phyloP scores from a whole-genome alignment of 2,888 invertebrate species.

The Prosapia bicincta region DNA sequence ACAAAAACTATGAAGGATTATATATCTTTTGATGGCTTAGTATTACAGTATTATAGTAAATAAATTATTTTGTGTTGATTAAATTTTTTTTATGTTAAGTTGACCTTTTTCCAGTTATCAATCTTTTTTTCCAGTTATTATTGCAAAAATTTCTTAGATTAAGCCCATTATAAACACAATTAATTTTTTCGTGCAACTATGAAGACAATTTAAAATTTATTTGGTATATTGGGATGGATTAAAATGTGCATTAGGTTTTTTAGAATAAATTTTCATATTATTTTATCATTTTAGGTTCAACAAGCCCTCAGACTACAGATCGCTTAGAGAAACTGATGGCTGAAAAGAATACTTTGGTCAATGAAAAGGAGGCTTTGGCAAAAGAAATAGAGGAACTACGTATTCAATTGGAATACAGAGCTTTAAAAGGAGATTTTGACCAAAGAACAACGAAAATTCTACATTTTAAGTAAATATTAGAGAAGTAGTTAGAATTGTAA shows the following conservation, averaged over 20 bases:
- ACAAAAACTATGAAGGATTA: too few species aligned
- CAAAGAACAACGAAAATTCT: conserved; percentile 43
- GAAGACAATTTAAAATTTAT: too few species aligned
- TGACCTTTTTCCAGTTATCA: too few species aligned
- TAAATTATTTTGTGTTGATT: too few species aligned
- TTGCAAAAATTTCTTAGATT: too few species aligned
- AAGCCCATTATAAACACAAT: too few species aligned
- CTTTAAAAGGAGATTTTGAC: conserved; percentile 55
- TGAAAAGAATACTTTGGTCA: conserved; percentile 43
- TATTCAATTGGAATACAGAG: conserved; percentile 61
- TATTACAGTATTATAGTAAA: too few species aligned
- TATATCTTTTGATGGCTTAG: too few species aligned
- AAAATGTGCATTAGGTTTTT: neutral
- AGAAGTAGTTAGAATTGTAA: too few species aligned
- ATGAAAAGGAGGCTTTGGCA: conserved; percentile 46
- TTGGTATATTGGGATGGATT: neutral
- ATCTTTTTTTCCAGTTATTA: too few species aligned
- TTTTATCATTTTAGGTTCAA: neutral
- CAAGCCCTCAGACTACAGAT: neutral
- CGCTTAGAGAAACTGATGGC: conserved; percentile 29
- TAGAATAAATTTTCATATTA: neutral
- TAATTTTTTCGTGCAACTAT: too few species aligned
- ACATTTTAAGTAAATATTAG: conserved; percentile 42
- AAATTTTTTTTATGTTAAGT: too few species aligned
- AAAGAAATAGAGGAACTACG: conserved; percentile 60